Evolutionary conservation across 2,888 invertebrate species (phyloP), one percentile per base, ranked within the genome.

Genomic region (Crocallis elinguaria): DNA sequence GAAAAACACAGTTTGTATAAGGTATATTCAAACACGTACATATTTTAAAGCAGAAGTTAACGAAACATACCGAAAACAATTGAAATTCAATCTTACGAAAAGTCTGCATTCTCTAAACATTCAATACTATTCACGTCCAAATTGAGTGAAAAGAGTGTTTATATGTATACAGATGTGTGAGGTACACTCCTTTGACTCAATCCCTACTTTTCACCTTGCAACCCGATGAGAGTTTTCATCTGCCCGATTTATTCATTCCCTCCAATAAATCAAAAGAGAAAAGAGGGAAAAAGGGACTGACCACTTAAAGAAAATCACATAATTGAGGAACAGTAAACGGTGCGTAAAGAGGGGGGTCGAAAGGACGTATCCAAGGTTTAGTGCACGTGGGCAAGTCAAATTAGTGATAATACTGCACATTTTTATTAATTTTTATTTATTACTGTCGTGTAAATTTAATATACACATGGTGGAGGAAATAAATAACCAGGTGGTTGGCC

Each of bases 301-400:
- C 86, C 87, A 88, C 88, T 89, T 88, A 83, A 82, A 87, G 84
- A 87, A 90, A 90, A 88, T 90, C 86, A 87, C 86, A 86, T 88
- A 89, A 89, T 90, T 90, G 90, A 84, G 87, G 89, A 88, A 88
- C 84, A 87, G 85, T 84, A 86, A 90, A 88, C 88, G 88, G 81
- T 74, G 87, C 86, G 89, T 84, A 79, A 89, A 89, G 86, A 79
- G 77, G 80, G 82, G 77, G 73, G 53, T 35, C 44, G 56, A 39
- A 6, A 12, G 25, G 48, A 14, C 33, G 54, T 23, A 30, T 14
- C 16, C n/a, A 43, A 38, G 44, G 25, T 29, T 32, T 32, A 7
- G 11, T 37, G 12, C n/a, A 16, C 25, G 17, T 38, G 48, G 48
- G 48, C 39, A 30, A 37, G 29, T 23, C 7, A n/a, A 6, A 13